Percentiles rank a stretch among this genome's conserved stretches.
Evolutionary conservation across 2,797 vertebrate genomes (phyloP).

Genomic region (Sphenodon punctatus): DNA sequence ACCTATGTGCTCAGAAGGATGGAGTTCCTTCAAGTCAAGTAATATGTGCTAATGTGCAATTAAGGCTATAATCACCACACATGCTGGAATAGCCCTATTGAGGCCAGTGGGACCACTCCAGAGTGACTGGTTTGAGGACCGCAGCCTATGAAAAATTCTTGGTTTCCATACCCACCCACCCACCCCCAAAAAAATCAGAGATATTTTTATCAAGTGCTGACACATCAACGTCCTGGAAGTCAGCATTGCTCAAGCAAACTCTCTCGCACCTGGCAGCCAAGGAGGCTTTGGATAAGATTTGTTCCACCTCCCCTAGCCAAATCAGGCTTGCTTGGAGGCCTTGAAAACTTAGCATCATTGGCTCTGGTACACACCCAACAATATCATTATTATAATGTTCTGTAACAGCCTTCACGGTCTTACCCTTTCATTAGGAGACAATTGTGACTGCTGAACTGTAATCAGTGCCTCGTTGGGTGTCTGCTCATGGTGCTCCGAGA

Average conservation of each 20-base stretch:
- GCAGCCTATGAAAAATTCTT: too few species aligned
- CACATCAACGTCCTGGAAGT: conserved; percentile 29
- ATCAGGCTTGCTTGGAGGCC: neutral
- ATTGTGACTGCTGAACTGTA: neutral
- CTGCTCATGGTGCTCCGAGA: neutral
- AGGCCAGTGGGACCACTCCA: too few species aligned
- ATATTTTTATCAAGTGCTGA: conserved; percentile 1
- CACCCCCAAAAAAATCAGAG: neutral
- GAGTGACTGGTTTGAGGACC: too few species aligned
- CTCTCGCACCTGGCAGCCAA: conserved; percentile 44
- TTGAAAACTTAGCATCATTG: conserved; percentile 14
- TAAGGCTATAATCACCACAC: too few species aligned
- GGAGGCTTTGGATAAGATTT: neutral
- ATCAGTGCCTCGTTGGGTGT: neutral
- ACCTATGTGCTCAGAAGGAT: neutral
- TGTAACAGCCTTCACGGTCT: conserved; percentile 42
- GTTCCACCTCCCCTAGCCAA: neutral
- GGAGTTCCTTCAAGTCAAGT: neutral
- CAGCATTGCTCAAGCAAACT: neutral
- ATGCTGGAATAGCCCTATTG: too few species aligned
- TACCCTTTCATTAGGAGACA: neutral
- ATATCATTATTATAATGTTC: conserved; percentile 53
- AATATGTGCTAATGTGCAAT: conserved; percentile 16
- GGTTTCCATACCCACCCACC: too few species aligned
- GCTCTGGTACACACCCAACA: conserved; percentile 15